Percentiles rank a stretch among this genome's conserved stretches.
These are phyloP conservation scores for Sinella curviseta DNA, from an alignment of 1,140 invertebrate genomes.

Conservation along the genomic window DNA sequence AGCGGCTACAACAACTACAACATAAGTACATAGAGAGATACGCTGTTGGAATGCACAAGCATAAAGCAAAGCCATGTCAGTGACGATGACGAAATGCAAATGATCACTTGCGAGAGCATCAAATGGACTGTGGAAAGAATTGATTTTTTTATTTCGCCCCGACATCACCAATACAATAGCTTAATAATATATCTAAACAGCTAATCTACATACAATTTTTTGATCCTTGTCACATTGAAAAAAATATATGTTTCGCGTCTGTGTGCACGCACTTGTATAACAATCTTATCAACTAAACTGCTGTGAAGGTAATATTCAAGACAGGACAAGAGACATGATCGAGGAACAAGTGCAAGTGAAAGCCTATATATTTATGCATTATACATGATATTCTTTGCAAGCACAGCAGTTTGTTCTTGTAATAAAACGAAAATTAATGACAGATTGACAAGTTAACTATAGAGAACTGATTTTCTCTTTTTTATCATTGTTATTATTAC, in stretches of 20 bases:
- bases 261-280: background rate
- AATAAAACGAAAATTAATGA: slow-evolving; percentile 7
- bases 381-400: background rate
- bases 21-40: too few species aligned
- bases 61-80: background rate
- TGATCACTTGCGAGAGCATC: background rate
- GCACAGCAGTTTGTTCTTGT: background rate
- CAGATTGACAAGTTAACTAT: slow-evolving; percentile 19
- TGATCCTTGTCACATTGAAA: background rate
- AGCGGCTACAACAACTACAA: too few species aligned
- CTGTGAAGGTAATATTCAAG: background rate
- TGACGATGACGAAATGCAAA: background rate
- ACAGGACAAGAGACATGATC: background rate
- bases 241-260: too few species aligned
- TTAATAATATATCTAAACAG: background rate
- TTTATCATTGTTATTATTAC: background rate
- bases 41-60: too few species aligned
- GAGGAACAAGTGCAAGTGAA: slow-evolving; percentile 4
- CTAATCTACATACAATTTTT: background rate
- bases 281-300: background rate
- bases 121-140: too few species aligned
- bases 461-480: background rate
- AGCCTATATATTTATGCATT: background rate
- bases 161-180: background rate
- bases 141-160: too few species aligned